phyloP scores from a whole-genome alignment of 2,113 vertebrate species.

The Psephotus haematonotus region DNA sequence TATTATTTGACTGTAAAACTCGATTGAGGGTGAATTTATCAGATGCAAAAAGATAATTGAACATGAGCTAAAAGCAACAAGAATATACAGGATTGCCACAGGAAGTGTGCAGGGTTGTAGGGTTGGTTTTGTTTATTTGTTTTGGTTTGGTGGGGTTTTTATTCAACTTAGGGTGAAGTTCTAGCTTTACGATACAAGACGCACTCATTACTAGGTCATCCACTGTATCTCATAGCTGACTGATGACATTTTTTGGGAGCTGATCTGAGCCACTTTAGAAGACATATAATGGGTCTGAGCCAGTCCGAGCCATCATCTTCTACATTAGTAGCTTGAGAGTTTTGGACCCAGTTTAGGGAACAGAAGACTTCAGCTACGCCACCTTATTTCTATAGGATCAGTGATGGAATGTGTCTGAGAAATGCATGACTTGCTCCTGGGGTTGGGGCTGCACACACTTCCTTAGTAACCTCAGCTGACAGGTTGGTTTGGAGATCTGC shows the following conservation, averaged over 20 bases:
- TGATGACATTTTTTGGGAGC: neutral
- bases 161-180: neutral
- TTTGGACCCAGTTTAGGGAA: neutral
- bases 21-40: neutral
- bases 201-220: fast-evolving
- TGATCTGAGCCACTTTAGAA: neutral
- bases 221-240: neutral
- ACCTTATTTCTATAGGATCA: neutral
- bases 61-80: neutral
- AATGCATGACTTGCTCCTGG: neutral
- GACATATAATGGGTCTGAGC: neutral
- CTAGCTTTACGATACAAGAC: neutral
- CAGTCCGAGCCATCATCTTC: neutral
- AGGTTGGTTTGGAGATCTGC: neutral
- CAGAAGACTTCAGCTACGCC: neutral
- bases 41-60: neutral
- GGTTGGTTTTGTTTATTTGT: neutral
- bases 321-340: neutral
- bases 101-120: neutral
- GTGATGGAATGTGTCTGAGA: neutral
- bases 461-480: neutral
- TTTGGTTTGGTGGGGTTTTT: neutral
- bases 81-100: neutral
- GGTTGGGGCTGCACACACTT: neutral
- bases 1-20: neutral